Percentiles rank a stretch among this genome's conserved stretches.
These are phyloP conservation scores for Athetis lepigone DNA, from an alignment of 2,888 invertebrate genomes.

Conservation along the genomic window DNA sequence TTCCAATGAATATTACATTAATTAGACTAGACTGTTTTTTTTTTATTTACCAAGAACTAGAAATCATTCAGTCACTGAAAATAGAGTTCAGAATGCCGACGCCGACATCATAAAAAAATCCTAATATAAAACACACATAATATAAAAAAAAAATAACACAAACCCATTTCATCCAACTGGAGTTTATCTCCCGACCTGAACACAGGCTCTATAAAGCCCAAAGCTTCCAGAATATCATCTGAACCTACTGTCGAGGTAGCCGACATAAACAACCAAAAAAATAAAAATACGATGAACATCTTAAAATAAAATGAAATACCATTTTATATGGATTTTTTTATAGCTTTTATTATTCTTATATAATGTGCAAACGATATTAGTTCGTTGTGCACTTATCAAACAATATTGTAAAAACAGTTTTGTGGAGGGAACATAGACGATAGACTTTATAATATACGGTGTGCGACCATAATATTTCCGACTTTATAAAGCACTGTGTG, in stretches of 20 bases:
- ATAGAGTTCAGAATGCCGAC: too few relatives aligned
- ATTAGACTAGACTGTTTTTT: too few relatives aligned
- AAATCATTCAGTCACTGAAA: too few relatives aligned
- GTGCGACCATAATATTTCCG: not conserved
- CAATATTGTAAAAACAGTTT: slow-evolving; percentile 6
- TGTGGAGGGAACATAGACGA: slow-evolving; percentile 10
- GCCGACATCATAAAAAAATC: too few relatives aligned
- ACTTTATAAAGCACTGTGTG: too few relatives aligned
- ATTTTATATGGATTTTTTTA: slow-evolving; percentile 50
- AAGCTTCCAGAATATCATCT: slow-evolving; percentile 18
- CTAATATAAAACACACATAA: too few relatives aligned
- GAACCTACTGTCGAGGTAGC: slow-evolving; percentile 2
- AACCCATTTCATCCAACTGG: slow-evolving; percentile 65
- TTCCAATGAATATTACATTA: too few relatives aligned
- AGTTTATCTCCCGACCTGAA: not conserved
- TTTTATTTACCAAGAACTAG: too few relatives aligned
- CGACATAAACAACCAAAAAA: slow-evolving; percentile 20
- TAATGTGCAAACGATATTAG: slow-evolving; percentile 34
- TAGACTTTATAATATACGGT: not conserved
- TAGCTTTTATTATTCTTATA: slow-evolving; percentile 49
- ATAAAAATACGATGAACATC: slow-evolving; percentile 32
- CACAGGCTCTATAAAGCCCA: not conserved
- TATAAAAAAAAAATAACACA: slow-evolving; percentile 50
- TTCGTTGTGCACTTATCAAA: slow-evolving; percentile 38
- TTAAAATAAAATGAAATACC: slow-evolving; percentile 49